Base-by-base conservation (phyloP, 2,797 vertebrate species). In the Anas capensis region DNA sequence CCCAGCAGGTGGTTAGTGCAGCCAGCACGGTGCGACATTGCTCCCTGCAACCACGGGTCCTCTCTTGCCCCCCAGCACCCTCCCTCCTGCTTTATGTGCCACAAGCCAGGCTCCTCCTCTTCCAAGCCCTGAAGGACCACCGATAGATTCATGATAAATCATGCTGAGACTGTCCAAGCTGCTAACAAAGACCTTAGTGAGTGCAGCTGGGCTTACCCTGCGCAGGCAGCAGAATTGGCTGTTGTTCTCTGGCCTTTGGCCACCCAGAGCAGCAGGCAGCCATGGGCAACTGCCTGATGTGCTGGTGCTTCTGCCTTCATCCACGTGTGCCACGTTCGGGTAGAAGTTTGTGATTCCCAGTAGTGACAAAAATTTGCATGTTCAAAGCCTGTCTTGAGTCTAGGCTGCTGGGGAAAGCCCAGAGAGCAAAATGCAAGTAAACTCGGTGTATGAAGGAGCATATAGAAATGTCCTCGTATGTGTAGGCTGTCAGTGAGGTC, bases 11-110 rank as follows among this genome's bases (percentile, higher is more conserved):
- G 26, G 54, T 46, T 48, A 40, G 5, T 1, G 2, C 48, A 49
- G 21, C 20, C 2, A 0, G 33, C 29, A 10, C 4, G 1, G 46
- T 31, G 24, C 27, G 1, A 38, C 58, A 62, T 31, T 31, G 18
- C 14, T 42, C 36, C 48, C 31, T 69, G 57, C 18, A 18, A n/a
- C 42, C 44, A 5, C 5, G 46, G 0, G 4, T 31, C 48, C 27
- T 81, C n/a, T 49, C 11, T 17, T 21, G 29, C 20, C 20, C 4
- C 8, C 31, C 1, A 1, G 9, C 16, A 36, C 68, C 12, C 26
- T 61, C 42, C n/a, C 21, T 75, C 31, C n/a, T 29, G 26, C 27
- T 26, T 21, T 80, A n/a, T 57, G 42, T 34, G n/a, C 44, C 21
- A 33, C 2, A 4, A 70, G 58, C 46, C 33, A 36, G n/a, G n/a